These are phyloP conservation scores for Chalcis sispes DNA, from an alignment of 2,888 invertebrate genomes.

Conservation along the genomic window DNA sequence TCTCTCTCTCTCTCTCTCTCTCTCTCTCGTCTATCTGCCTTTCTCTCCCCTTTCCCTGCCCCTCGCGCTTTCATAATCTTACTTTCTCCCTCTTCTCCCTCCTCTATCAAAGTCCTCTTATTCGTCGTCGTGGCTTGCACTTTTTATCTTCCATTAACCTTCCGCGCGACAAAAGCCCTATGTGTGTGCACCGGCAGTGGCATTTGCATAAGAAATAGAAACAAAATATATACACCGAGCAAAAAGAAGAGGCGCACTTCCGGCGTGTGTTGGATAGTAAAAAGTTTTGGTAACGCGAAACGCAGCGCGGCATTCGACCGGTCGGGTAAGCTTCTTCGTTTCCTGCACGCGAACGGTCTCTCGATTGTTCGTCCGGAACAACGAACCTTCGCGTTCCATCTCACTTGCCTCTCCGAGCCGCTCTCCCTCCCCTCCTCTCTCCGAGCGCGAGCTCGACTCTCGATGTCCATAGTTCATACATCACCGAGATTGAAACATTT, in stretches of 20 bases:
- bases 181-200: not conserved
- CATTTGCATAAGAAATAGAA: conserved; percentile 37
- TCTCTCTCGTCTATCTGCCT: conserved; percentile 30
- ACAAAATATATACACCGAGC: conserved; percentile 1
- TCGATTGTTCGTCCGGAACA: conserved; percentile 67
- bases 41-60: conserved; percentile 30
- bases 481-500: conserved; percentile 76
- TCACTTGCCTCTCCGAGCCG: conserved; percentile 56
- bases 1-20: conserved; percentile 12
- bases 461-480: conserved; percentile 67
- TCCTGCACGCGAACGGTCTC: conserved; percentile 60
- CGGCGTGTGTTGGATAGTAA: not conserved
- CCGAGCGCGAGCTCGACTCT: conserved; percentile 58
- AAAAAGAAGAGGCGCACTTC: conserved; percentile 17
- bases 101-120: conserved; percentile 27
- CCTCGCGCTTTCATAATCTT: conserved; percentile 48
- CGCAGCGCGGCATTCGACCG: conserved; percentile 18
- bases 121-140: not conserved
- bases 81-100: conserved; percentile 34
- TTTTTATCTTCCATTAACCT: conserved; percentile 9
- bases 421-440: conserved; percentile 41
- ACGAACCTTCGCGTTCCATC: conserved; percentile 62
- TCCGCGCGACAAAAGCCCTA: conserved; percentile 17
- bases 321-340: conserved; percentile 50
- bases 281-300: conserved; percentile 34